Evolutionary conservation across 2,797 vertebrate genomes (phyloP).

Genomic region (Enteromius thamalakanensis): DNA sequence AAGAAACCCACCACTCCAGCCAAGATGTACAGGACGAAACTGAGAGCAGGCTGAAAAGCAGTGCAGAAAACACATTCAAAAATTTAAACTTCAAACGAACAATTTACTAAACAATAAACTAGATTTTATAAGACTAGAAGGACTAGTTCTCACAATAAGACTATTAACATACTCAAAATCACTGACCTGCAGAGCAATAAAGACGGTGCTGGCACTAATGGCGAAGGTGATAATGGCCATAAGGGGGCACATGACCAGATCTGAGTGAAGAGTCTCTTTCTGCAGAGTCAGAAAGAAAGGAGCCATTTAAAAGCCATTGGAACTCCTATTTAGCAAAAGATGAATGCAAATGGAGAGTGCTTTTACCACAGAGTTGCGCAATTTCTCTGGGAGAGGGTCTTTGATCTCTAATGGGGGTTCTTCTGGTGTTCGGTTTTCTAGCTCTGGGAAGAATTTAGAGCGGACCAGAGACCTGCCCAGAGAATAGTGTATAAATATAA

Average conservation of each 20-base stretch:
- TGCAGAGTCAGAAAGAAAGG: constrained; percentile 58
- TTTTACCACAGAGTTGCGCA: constrained; percentile 86
- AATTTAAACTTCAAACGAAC: neutral
- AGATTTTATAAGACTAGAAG: constrained; percentile 3
- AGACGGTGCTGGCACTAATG: constrained; percentile 92
- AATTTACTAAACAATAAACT: neutral
- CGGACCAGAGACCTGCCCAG: constrained; percentile 83
- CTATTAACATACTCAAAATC: neutral
- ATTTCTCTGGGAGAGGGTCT: constrained; percentile 89
- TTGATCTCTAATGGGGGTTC: constrained; percentile 85
- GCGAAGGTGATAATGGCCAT: constrained; percentile 91
- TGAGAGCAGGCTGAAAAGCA: constrained; percentile 83
- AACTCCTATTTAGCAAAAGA: neutral
- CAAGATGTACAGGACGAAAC: constrained; percentile 86
- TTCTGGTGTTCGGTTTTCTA: constrained; percentile 84
- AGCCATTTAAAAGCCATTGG: constrained; percentile 11
- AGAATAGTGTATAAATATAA: neutral
- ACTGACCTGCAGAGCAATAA: constrained; percentile 88
- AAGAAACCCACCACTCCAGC: constrained; percentile 87
- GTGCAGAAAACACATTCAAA: neutral
- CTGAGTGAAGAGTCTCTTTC: constrained; percentile 90
- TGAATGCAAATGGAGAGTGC: constrained; percentile 1
- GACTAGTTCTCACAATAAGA: neutral
- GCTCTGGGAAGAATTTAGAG: constrained; percentile 86
- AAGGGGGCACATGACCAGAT: constrained; percentile 89